Percentiles rank a stretch among this genome's conserved stretches.
Conservation (phyloP, 2,113 vertebrate species). For the Catharus bicknelli region DNA sequence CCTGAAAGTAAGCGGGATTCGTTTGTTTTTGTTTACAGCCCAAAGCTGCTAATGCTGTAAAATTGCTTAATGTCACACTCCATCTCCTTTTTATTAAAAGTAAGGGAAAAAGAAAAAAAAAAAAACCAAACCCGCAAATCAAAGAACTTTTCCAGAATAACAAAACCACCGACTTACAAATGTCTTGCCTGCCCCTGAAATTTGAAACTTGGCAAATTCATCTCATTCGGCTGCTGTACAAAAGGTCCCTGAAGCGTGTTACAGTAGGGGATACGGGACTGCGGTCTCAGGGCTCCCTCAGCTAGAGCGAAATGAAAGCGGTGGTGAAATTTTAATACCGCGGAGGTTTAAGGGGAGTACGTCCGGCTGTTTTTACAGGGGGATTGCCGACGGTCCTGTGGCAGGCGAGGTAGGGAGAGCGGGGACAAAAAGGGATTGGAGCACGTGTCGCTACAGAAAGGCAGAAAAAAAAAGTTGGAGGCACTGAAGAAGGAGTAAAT, state of each 20-base stretch:
- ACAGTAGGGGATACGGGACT: neutral
- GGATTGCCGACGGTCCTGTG: neutral
- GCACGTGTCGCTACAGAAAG: constrained; percentile 3
- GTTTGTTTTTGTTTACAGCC: constrained; percentile 45
- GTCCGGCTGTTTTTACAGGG: neutral
- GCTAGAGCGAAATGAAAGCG: neutral
- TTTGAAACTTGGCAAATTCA: constrained; percentile 47
- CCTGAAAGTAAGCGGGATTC: constrained; percentile 46
- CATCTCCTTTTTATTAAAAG: constrained; percentile 44
- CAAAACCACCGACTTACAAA: constrained; percentile 50
- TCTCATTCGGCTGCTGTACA: constrained; percentile 24
- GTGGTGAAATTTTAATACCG: neutral
- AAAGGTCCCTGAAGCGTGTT: constrained; percentile 38
- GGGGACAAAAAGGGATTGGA: constrained; percentile 30
- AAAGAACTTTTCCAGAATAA: constrained; percentile 47
- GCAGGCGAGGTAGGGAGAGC: neutral
- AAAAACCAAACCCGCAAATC: neutral
- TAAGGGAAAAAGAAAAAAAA: neutral
- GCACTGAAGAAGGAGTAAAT: neutral
- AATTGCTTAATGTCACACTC: constrained; percentile 51
- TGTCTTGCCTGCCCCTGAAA: constrained; percentile 47
- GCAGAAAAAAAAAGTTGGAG: neutral
- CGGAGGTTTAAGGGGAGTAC: neutral
- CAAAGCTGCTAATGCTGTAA: constrained; percentile 41
- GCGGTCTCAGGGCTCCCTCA: constrained; percentile 17